Evolutionary conservation across 2,888 invertebrate species (phyloP).

Genomic region (Carcina quercana): DNA sequence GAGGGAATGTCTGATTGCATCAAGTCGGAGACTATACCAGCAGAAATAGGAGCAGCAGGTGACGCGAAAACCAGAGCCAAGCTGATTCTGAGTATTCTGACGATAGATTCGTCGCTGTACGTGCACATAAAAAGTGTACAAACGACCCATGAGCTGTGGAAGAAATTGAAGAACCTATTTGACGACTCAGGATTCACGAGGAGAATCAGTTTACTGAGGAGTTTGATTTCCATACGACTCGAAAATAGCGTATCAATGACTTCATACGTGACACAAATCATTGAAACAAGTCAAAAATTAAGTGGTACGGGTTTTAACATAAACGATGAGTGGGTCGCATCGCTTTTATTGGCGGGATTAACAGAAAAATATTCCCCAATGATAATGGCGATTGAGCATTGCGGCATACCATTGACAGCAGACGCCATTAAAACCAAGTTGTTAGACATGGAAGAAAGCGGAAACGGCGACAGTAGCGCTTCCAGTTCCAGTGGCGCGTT

Average conservation of each 20-base stretch:
- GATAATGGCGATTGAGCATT: conserved; percentile 13
- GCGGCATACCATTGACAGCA: conserved; percentile 7
- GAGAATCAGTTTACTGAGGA: conserved; percentile 7
- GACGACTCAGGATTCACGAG: conserved; percentile 11
- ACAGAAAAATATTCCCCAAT: conserved; percentile 7
- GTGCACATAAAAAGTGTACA: conserved; percentile 11
- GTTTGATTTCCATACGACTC: conserved; percentile 10
- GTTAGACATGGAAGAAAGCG: conserved; percentile 6
- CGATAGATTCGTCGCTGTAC: conserved; percentile 11
- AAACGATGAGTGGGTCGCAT: conserved; percentile 9
- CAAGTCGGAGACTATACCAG: too few relatives aligned
- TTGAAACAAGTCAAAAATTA: conserved; percentile 11
- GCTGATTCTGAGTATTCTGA: conserved; percentile 11
- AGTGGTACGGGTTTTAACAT: conserved; percentile 10
- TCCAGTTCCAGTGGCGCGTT: conserved; percentile 1
- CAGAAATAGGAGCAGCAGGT: conserved; percentile 1
- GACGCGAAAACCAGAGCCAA: conserved; percentile 10
- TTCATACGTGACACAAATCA: conserved; percentile 11
- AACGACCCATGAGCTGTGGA: conserved; percentile 7
- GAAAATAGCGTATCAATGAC: conserved; percentile 15
- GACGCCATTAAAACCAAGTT: conserved; percentile 11
- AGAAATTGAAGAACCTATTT: conserved; percentile 7
- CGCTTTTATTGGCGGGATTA: conserved; percentile 10
- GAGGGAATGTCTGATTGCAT: conserved; percentile 10
- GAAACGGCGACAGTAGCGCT: too few relatives aligned